A percentile compares a stretch with the other conserved stretches of the same genome.
Conservation (phyloP, 2,888 invertebrate species). For the Branchipolynoe longqiensis region DNA sequence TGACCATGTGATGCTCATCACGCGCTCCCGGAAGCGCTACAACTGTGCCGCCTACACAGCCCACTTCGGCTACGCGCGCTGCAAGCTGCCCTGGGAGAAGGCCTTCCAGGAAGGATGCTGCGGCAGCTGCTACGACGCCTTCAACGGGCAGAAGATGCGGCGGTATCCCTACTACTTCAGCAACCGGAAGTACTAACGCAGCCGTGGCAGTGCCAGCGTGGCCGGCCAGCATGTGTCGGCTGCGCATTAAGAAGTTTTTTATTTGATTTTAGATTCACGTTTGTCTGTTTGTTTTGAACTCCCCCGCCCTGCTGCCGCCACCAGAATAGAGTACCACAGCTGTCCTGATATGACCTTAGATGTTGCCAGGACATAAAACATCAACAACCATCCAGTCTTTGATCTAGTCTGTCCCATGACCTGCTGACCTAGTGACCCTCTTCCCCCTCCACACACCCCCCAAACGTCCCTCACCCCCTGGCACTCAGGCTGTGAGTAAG, state of each 20-base stretch:
- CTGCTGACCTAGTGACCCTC: too few species aligned
- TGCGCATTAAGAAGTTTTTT: too few species aligned
- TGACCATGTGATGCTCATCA: constrained; percentile 68
- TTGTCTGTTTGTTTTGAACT: too few species aligned
- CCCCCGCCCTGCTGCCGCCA: too few species aligned
- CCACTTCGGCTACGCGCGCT: constrained; percentile 57
- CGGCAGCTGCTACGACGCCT: constrained; percentile 67
- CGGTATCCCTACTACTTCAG: constrained; percentile 29
- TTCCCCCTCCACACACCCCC: too few species aligned
- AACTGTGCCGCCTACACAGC: constrained; percentile 54
- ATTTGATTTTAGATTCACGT: too few species aligned
- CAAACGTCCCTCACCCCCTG: too few species aligned
- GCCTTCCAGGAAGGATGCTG: constrained; percentile 68
- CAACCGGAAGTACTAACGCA: not conserved
- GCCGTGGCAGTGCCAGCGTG: not conserved
- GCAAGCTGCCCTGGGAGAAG: constrained; percentile 36
- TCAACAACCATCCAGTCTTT: too few species aligned
- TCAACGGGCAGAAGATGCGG: constrained; percentile 60
- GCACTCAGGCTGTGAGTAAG: constrained; percentile 69
- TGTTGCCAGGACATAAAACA: too few species aligned
- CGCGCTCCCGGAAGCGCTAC: constrained; percentile 33
- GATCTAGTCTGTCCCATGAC: too few species aligned
- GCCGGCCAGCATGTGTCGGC: constrained; percentile 7
- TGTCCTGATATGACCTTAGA: too few species aligned
- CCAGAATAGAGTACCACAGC: too few species aligned